These are phyloP conservation scores for Cerastis rubricosa DNA, from an alignment of 2,888 invertebrate species.

Conservation along the genomic window DNA sequence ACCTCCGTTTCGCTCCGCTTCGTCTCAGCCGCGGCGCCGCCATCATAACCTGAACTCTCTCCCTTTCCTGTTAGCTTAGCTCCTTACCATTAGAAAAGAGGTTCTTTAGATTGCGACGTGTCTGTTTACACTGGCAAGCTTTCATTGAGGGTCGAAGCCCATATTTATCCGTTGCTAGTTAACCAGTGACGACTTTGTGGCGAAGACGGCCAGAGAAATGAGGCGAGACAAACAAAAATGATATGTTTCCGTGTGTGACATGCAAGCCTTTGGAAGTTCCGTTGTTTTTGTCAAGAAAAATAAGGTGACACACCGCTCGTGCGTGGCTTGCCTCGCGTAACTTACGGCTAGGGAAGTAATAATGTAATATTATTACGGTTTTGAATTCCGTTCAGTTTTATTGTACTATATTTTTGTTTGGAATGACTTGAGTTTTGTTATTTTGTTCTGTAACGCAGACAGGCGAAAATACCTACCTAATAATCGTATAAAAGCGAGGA, in stretches of 20 bases:
- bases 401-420: constrained; percentile 49
- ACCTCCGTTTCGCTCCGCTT: constrained; percentile 84
- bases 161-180: constrained; percentile 86
- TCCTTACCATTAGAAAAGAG: constrained; percentile 70
- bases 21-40: constrained; percentile 76
- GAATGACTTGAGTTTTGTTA: constrained; percentile 27
- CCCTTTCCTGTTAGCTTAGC: constrained; percentile 73
- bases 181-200: constrained; percentile 83
- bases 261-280: constrained; percentile 78
- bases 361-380: constrained; percentile 72
- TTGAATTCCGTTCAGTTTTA: constrained; percentile 66
- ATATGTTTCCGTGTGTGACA: constrained; percentile 82
- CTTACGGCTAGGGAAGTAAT: constrained; percentile 71
- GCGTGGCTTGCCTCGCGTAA: constrained; percentile 73
- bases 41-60: constrained; percentile 79
- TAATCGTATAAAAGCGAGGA: constrained; percentile 27
- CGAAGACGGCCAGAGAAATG: constrained; percentile 83
- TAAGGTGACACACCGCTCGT: constrained; percentile 76
- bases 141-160: constrained; percentile 79
- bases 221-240: constrained; percentile 84
- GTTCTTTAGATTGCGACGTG: constrained; percentile 76
- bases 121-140: constrained; percentile 76
- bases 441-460: constrained; percentile 18
- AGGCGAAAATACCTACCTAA: constrained; percentile 30
- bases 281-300: constrained; percentile 77